A percentile compares a stretch with the other conserved stretches of the same genome.
These are phyloP conservation scores for Nibea albiflora DNA, from an alignment of 2,113 vertebrate genomes.

Conservation along the genomic window DNA sequence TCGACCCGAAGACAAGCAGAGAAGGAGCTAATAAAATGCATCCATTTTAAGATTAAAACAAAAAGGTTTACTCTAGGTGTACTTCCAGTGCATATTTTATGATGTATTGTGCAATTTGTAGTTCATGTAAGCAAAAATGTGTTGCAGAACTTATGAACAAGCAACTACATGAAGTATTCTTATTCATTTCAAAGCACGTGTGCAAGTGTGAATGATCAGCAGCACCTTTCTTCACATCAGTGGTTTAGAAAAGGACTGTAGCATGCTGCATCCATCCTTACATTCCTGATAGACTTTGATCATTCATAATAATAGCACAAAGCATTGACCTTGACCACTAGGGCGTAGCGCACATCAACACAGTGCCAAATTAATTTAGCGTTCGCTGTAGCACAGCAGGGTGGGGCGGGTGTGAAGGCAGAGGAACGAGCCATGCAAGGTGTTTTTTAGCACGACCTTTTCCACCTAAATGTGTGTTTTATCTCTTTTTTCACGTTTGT, in stretches of 20 bases:
- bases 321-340: conserved; percentile 32
- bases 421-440: not conserved
- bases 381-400: conserved; percentile 16
- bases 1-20: conserved; percentile 30
- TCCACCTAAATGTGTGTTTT: not conserved
- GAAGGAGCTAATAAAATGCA: conserved; percentile 40
- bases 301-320: not conserved
- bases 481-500: not conserved
- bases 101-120: not conserved
- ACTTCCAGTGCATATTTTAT: not conserved
- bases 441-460: not conserved
- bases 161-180: too few species aligned
- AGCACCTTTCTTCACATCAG: not conserved
- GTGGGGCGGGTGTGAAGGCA: not conserved
- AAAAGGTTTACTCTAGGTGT: not conserved
- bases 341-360: not conserved
- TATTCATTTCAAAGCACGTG: too few species aligned
- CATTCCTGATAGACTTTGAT: not conserved
- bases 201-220: not conserved
- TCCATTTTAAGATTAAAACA: conserved; percentile 36
- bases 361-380: conserved; percentile 35
- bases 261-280: not conserved
- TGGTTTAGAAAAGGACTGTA: not conserved
- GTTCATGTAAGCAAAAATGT: not conserved
- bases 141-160: too few species aligned